Conservation (phyloP, 2,797 vertebrate species). For the Sebastes hopkinsi region DNA sequence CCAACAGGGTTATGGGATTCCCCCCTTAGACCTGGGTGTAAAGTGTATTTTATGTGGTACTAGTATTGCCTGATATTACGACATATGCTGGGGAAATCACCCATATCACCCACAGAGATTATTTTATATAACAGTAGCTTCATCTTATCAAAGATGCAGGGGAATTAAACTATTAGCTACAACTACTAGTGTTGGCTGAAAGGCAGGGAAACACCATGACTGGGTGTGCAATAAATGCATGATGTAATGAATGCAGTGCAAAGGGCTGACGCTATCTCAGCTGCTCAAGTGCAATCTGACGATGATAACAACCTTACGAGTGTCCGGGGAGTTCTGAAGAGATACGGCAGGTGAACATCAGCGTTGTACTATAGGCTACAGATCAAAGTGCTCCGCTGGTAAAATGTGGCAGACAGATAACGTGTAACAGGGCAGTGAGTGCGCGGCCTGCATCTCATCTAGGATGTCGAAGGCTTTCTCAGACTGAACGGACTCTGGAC, state of each 20-base stretch:
- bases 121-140: neutral
- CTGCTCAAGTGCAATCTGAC: slow-evolving; percentile 2
- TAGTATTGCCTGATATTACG: neutral
- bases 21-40: neutral
- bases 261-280: slow-evolving; percentile 12
- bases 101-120: neutral
- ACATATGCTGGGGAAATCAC: neutral
- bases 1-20: slow-evolving; percentile 8
- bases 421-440: slow-evolving; percentile 20
- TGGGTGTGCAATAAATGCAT: neutral
- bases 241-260: slow-evolving; percentile 23
- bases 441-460: neutral
- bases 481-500: slow-evolving; percentile 9
- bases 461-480: neutral
- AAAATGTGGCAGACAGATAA: slow-evolving; percentile 1
- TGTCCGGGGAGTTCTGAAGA: neutral
- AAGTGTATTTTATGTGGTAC: neutral
- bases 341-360: neutral
- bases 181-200: neutral
- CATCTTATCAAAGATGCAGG: neutral
- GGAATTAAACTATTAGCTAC: neutral
- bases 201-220: slow-evolving; percentile 1
- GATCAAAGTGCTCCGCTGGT: slow-evolving; percentile 21
- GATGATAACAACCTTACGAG: neutral
- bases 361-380: neutral